phyloP scores from a whole-genome alignment of 2,797 vertebrate species.

The Miichthys miiuy region DNA sequence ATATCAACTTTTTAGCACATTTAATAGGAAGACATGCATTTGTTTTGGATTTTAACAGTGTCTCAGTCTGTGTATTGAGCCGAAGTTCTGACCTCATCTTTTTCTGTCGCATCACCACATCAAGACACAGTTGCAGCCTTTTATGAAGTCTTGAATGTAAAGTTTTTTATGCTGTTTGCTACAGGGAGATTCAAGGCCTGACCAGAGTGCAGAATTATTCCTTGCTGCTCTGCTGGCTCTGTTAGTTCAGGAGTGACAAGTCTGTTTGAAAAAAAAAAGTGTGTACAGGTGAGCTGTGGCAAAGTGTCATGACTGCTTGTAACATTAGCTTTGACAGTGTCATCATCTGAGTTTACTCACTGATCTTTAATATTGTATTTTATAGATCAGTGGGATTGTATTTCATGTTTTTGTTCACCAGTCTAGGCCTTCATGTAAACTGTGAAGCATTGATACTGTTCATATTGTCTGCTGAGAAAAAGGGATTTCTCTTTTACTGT shows the following conservation, averaged over 20 bases:
- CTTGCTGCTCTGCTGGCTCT: slow-evolving; percentile 32
- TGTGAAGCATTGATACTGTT: slow-evolving; percentile 53
- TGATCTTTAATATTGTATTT: slow-evolving; percentile 30
- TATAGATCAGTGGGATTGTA: slow-evolving; percentile 15
- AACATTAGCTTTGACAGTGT: slow-evolving; percentile 25
- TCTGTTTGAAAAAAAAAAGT: slow-evolving; percentile 24
- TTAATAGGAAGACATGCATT: background rate
- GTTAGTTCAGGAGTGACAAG: slow-evolving; percentile 17
- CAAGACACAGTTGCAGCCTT: slow-evolving; percentile 38
- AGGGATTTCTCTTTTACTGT: slow-evolving; percentile 48
- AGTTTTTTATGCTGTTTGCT: slow-evolving; percentile 39
- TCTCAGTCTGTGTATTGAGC: slow-evolving; percentile 15
- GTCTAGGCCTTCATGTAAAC: slow-evolving; percentile 57
- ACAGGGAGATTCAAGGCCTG: slow-evolving; percentile 20
- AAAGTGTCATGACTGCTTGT: slow-evolving; percentile 11
- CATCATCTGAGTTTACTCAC: slow-evolving; percentile 5
- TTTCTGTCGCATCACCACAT: slow-evolving; percentile 20
- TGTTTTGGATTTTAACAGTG: slow-evolving; percentile 1
- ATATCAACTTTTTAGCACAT: background rate
- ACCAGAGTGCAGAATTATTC: background rate
- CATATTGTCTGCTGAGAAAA: slow-evolving; percentile 37
- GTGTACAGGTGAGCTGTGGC: slow-evolving; percentile 13
- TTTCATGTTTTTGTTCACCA: slow-evolving; percentile 39
- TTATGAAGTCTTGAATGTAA: slow-evolving; percentile 65
- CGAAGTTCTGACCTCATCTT: slow-evolving; percentile 56